Conservation (phyloP, 2,888 invertebrate genomes). For the Oscheius sp. region DNA sequence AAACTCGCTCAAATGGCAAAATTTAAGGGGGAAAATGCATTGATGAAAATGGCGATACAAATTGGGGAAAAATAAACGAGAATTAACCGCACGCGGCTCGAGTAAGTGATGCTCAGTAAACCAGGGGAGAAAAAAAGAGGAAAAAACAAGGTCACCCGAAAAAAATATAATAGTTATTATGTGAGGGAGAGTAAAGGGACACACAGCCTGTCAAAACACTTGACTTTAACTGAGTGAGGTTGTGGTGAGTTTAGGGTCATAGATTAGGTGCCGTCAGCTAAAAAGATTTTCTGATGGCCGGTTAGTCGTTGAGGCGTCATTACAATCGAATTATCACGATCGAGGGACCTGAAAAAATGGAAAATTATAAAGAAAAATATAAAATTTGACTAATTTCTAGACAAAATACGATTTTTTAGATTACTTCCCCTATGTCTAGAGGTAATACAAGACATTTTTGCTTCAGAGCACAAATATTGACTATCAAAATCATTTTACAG, state of each 20-base stretch:
- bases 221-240: neutral
- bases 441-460: no score
- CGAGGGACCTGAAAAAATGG: conserved; percentile 26
- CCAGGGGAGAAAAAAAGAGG: neutral
- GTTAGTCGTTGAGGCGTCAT: conserved; percentile 41
- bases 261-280: conserved; percentile 20
- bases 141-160: conserved; percentile 2
- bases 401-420: neutral
- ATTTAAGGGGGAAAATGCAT: neutral
- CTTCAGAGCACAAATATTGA: no score
- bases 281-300: conserved; percentile 33
- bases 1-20: conserved; percentile 8
- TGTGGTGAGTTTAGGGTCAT: neutral
- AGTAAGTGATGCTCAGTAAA: neutral
- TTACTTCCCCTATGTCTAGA: no score
- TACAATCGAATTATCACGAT: conserved; percentile 39
- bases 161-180: conserved; percentile 15
- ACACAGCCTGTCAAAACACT: conserved; percentile 5
- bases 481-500: no score
- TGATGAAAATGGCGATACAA: neutral
- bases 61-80: neutral
- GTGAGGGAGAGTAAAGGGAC: neutral
- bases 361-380: neutral
- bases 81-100: neutral
- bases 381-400: neutral